These are phyloP conservation scores for Lipotes vexillifer DNA, from an alignment of 2,113 vertebrate genomes.

Conservation along the genomic window DNA sequence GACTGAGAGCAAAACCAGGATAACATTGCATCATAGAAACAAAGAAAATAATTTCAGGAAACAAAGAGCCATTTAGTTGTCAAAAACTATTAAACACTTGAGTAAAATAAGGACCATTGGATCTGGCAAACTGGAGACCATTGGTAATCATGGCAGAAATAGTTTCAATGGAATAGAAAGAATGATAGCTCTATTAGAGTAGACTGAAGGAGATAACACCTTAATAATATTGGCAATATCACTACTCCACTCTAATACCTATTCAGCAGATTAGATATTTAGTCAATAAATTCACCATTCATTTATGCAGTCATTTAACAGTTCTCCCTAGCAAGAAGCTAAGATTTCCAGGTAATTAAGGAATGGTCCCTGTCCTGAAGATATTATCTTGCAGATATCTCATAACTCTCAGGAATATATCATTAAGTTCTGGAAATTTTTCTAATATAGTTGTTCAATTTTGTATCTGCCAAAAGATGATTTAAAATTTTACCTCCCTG, in stretches of 20 bases:
- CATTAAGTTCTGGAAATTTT: neutral
- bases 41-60: neutral
- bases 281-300: neutral
- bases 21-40: neutral
- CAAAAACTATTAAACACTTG: neutral
- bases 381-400: neutral
- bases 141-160: neutral
- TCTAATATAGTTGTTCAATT: neutral
- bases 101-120: neutral
- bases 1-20: neutral
- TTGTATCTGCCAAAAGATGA: neutral
- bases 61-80: neutral
- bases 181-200: neutral
- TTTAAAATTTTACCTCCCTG: neutral
- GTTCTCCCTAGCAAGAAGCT: neutral
- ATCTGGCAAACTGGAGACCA: neutral
- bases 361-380: neutral
- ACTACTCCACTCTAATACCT: neutral
- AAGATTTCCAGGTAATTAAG: neutral
- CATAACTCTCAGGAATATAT: neutral
- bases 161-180: neutral
- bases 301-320: neutral
- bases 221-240: neutral
- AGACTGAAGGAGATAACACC: neutral
- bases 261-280: neutral